These are phyloP conservation scores for Enteromius unitaeniatus DNA, from an alignment of 2,797 vertebrate genomes.

Conservation along the genomic window DNA sequence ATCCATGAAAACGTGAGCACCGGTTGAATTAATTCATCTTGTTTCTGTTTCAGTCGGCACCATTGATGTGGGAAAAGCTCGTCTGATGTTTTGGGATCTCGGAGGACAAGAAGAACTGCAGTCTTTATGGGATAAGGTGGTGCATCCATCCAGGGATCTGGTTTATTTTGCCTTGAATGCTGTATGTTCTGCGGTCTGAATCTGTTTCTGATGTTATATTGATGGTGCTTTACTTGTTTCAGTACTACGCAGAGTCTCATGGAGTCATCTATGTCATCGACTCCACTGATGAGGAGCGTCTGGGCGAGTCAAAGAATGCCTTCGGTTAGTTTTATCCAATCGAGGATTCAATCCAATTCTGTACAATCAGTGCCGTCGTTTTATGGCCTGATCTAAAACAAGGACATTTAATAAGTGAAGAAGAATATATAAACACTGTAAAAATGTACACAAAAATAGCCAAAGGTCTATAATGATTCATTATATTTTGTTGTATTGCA, in stretches of 20 bases:
- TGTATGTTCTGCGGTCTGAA: neutral
- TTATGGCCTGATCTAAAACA: no score
- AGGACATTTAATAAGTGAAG: neutral
- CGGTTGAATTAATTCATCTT: fast-evolving
- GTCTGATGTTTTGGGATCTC: conserved; percentile 99
- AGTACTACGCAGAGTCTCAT: conserved; percentile 98
- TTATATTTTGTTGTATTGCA: neutral
- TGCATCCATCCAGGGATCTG: neutral
- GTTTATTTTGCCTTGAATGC: neutral
- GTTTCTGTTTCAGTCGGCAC: conserved; percentile 85
- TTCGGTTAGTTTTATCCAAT: conserved; percentile 84
- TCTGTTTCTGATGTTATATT: neutral
- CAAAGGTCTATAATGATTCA: neutral
- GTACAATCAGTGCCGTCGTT: neutral
- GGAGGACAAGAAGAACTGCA: conserved; percentile 97
- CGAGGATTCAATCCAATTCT: neutral
- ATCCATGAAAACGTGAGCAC: fast-evolving
- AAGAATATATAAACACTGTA: neutral
- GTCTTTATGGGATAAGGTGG: conserved; percentile 97
- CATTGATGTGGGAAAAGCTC: conserved; percentile 92
- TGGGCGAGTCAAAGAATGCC: conserved; percentile 91
- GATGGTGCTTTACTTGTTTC: neutral
- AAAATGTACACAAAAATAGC: neutral
- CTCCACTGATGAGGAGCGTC: conserved; percentile 92
- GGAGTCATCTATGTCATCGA: conserved; percentile 98